Evolutionary conservation across 1,140 invertebrate genomes (phyloP), one percentile per base, ranked within the genome.

Genomic region (Drosophila rufa): DNA sequence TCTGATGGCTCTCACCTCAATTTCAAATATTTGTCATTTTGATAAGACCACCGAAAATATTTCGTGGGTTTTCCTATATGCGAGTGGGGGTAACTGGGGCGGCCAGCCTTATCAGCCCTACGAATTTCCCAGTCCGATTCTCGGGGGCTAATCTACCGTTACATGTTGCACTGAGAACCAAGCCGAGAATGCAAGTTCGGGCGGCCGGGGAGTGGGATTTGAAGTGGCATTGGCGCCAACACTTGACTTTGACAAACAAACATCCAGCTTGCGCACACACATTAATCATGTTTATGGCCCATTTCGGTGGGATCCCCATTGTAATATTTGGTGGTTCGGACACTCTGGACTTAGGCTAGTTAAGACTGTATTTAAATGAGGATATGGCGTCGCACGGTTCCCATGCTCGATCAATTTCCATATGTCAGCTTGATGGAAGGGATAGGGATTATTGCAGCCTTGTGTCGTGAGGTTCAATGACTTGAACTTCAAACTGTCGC

Each of bases 161-260:
- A 70, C 73, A 83, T 55, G 53, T 22, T 73, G 81, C 82, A 65
- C 30, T 64, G 64, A 46, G 50, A 70, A 45, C 55, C 17, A 51
- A 66, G 30, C 22, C 9, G 30, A 36, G 38, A 80, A 48, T 80
- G 76, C 76, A 80, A 22, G 46, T 46, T 45, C 7, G 36, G 15
- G 45, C 33, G 43, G 61, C 8, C 7, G 38, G 19, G 14, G 59
- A 46, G 59, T 45, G 25, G 15, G 60, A 42, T 65, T 64, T 91
- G 47, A 65, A 90, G 86, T 90, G 82, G 71, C 75, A 59, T 69
- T 91, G 87, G 87, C 87, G 87, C 87, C 87, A 91, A 91, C 87
- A 91, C 87, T 91, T 91, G 87, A 91, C 87, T 91, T 83, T 81
- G 77, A 91, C 82, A 91, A 90, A 91, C 82, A 91, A 82, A 90